Evolutionary conservation across 1,140 invertebrate species (phyloP), one percentile per base, ranked within the genome.

Genomic region (Callitettix versicolor): DNA sequence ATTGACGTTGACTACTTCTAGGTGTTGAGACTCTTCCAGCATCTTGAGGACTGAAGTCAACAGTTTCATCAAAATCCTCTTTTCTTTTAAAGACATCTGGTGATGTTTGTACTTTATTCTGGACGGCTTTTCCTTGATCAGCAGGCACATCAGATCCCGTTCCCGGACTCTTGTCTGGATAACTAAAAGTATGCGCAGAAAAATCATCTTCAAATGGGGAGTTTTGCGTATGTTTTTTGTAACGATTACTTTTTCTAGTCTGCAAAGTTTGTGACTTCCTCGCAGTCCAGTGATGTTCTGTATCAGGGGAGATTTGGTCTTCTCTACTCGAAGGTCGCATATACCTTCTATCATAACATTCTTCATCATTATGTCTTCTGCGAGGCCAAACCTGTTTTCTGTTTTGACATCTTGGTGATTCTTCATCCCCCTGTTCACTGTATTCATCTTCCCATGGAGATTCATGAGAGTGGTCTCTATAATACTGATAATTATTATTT

Each of bases 141-240:
- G 65, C 63, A 33, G 59, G 60, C 3, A 53, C 51, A 56, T 65
- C 61, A 33, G 63, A 58, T 24, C 63, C 58, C 48, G 51, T 55
- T 53, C 58, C 53, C 20, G 60, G 52, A 18, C 56, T 62, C 36
- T 58, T 62, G 40, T 61, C 59, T 3, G 60, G 52, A 52, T 60
- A 65, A 22, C 52, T 60, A 30, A 63, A 64, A 3, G 56, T 51
- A 3, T 62, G 63, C 65, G 66, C 75, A 3, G 69, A 74, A 60
- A 84, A 85, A 61, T 85, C 81, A 62, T 84, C 82, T 63, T 85
- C 83, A 65, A 86, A 86, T 0, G 79, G 76, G 15, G 80, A 80
- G 11, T 73, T 74, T 60, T 80, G 76, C 36, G 55, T 62, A 20
- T 55, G 53, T 56, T 59, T 63, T 21, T 56, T 59, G 40, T 56